Base-by-base conservation (phyloP, 1,140 invertebrate species). In the Drosophila nigromelanica region DNA sequence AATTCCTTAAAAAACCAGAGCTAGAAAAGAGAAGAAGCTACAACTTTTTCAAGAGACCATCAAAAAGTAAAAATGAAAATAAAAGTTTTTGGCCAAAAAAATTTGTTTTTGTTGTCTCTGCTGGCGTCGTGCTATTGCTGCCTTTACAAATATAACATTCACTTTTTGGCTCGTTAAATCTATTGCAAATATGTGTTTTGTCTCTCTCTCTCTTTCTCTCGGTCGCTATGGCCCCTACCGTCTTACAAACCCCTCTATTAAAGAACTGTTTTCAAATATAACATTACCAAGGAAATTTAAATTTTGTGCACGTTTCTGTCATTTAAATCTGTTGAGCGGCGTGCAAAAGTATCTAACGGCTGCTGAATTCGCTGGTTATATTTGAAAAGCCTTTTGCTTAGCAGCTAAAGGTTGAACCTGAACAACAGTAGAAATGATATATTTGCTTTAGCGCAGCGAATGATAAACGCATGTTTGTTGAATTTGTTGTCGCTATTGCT, bases 271-370 rank as follows among this genome's bases (percentile, higher is more conserved):
- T 50, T 82, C 71, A 89, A 82, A 87, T 82, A 82, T 86, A 76
- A 82, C 78, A 86, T 86, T 78, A 70, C 68, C 73, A 82, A 61
- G 73, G 52, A 79, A 89, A 89, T 89, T 89, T 83, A 83, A 89
- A 89, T 89, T 83, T 79, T 76, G 73, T 60, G 83, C 83, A 89
- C 83, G 83, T 89, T 80, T 83, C 76, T 89, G 79, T 89, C 83
- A 89, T 89, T 89, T 89, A 89, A 89, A 89, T 89, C 83, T 83
- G 83, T 89, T 89, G 83, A 87, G 73, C 64, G 24, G 47, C 69
- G 52, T 51, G 61, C 21, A 73, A 76, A 86, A 77, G 60, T 87
- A 86, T 87, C 74, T 81, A 40, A 33, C 37, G 62, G 35, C 43
- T 27, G 55, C 40, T 62, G 33, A 45, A 67, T 33, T 30, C 42